These are phyloP conservation scores for Lepidurus apus DNA, from an alignment of 1,140 invertebrate species.

Conservation along the genomic window DNA sequence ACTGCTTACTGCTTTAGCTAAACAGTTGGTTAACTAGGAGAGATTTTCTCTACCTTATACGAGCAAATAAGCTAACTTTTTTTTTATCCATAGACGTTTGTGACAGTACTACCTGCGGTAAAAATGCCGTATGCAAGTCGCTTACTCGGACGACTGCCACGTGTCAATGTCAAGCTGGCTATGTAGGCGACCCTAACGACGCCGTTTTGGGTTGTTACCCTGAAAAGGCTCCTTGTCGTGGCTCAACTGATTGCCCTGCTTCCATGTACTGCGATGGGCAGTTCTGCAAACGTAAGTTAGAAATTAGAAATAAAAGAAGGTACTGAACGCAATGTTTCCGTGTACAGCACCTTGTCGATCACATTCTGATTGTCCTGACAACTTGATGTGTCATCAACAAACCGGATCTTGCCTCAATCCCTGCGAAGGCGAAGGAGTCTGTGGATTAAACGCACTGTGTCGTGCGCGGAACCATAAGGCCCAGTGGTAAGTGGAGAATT, in stretches of 20 bases:
- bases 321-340: no score
- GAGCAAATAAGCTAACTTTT: conserved; percentile 1
- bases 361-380: conserved; percentile 69
- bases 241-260: conserved; percentile 63
- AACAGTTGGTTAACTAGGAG: conserved; percentile 29
- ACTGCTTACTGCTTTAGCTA: background rate
- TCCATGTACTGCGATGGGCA: conserved; percentile 76
- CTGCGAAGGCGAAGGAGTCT: conserved; percentile 60
- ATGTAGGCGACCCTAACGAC: conserved; percentile 66
- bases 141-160: conserved; percentile 59
- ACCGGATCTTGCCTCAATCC: conserved; percentile 73
- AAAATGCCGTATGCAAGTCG: conserved; percentile 73
- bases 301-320: no score
- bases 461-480: conserved; percentile 66
- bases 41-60: no score
- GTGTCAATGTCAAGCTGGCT: conserved; percentile 70
- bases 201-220: conserved; percentile 66
- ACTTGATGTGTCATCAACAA: conserved; percentile 65
- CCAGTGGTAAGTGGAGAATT: conserved; percentile 68
- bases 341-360: conserved; percentile 59
- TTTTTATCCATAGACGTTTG: conserved; percentile 59
- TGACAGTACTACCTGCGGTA: conserved; percentile 64
- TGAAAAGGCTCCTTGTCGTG: conserved; percentile 62
- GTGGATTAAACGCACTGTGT: conserved; percentile 85
- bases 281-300: conserved; percentile 56